Base-by-base conservation (phyloP, 1,140 invertebrate species). In the Lepidurus couesii region DNA sequence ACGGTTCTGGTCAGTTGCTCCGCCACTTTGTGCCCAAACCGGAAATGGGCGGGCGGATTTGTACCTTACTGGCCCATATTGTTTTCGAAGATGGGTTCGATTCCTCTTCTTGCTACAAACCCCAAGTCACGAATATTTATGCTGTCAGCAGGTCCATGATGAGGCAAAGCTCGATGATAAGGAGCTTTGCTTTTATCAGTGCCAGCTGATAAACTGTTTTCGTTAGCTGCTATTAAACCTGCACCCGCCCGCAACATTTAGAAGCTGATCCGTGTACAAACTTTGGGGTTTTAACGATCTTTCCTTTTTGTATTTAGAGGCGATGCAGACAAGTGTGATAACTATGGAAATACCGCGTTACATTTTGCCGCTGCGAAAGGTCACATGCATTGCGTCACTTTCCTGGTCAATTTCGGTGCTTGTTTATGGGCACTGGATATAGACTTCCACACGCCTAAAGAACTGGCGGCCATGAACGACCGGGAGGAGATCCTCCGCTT, bases 371-470 rank as follows among this genome's bases (percentile, higher is more conserved):
- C 94, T 0, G 92, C 92, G 24, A 88, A 91, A 80, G 96, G 96
- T 0, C 95, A 98, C 84, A 90, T 95, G 81, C 90, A 92, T 80
- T 95, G 95, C 82, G 95, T 98, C 0, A 94, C 93, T 7, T 98
- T 96, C 83, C 89, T 98, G 3, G 91, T 96, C 4, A 96, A 96
- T 84, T 98, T 97, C 81, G 96, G 95, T 0, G 93, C 92, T 7
- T 98, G 98, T 83, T 88, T 97, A 53, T 98, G 93, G 89, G 89
- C 93, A 0, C 86, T 96, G 83, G 96, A 98, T 84, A 97, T 98
- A 77, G 95, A 98, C 81, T 90, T 92, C 75, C 94, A 96, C 83
- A 95, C 94, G 0, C 90, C 95, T 0, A 92, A 97, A 82, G 95
- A 98, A 84, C 84, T 97, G 53, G 95, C 96, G 0, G 94, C 92